Conservation (phyloP, 2,797 vertebrate genomes). For the Pteronotus mesoamericanus region DNA sequence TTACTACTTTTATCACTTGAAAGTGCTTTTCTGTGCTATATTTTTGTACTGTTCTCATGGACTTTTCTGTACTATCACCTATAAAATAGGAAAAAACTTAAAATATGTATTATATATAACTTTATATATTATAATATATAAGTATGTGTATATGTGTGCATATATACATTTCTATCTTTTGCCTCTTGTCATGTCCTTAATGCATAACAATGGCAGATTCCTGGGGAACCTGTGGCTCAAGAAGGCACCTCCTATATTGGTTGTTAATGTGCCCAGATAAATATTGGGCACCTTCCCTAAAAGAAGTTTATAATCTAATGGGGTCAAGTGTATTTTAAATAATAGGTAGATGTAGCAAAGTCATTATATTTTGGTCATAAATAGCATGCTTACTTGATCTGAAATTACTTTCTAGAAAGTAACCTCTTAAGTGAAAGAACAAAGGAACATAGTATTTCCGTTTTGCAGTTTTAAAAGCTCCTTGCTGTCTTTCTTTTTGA, state of each 20-base stretch:
- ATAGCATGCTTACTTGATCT: neutral
- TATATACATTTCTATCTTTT: neutral
- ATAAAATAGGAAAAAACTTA: neutral
- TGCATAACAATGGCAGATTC: neutral
- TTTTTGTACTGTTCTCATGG: neutral
- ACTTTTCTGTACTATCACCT: neutral
- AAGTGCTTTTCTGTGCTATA: neutral
- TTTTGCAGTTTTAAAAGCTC: neutral
- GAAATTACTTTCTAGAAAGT: neutral
- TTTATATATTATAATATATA: neutral
- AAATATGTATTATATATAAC: neutral
- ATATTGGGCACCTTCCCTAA: neutral
- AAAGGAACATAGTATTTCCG: neutral
- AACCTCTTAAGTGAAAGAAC: conserved; percentile 15
- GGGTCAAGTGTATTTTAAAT: neutral
- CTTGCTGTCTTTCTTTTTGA: neutral
- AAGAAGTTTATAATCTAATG: neutral
- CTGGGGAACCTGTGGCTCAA: neutral
- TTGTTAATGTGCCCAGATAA: neutral
- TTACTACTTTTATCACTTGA: neutral
- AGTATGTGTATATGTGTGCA: neutral
- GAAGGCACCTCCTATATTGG: neutral
- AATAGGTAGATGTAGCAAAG: neutral
- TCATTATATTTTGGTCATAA: neutral
- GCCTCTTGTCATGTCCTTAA: neutral